Conservation (phyloP, 2,113 vertebrate genomes). For the Sylvietta virens region DNA sequence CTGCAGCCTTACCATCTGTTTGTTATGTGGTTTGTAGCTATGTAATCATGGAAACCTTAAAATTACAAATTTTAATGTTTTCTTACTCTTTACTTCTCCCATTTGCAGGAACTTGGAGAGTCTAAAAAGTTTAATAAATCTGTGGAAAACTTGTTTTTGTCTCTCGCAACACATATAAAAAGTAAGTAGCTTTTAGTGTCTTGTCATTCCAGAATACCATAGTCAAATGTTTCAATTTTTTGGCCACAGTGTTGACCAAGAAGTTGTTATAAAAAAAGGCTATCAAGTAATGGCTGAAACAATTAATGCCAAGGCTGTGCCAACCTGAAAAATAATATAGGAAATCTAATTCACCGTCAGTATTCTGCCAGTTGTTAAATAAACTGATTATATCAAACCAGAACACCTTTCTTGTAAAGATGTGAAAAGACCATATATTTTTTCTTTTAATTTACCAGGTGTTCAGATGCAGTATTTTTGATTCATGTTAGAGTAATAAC, state of each 20-base stretch:
- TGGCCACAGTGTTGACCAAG: not conserved
- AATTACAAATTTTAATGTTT: not conserved
- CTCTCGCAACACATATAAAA: slow-evolving; percentile 80
- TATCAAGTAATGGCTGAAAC: not conserved
- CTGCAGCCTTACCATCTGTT: not conserved
- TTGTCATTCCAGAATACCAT: not conserved
- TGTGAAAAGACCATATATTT: not conserved
- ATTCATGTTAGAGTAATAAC: not conserved
- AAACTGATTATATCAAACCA: not conserved
- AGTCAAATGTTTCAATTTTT: not conserved
- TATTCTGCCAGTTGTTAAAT: not conserved
- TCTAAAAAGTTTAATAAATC: slow-evolving; percentile 84
- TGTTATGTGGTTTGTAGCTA: not conserved
- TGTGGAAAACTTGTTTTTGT: slow-evolving; percentile 84
- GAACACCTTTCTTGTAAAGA: not conserved
- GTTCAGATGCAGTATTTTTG: not conserved
- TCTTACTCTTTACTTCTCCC: not conserved
- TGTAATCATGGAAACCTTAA: not conserved
- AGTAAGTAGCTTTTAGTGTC: slow-evolving; percentile 76
- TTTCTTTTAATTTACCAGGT: not conserved
- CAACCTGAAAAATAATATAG: not conserved
- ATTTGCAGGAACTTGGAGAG: slow-evolving; percentile 73
- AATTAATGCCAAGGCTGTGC: not conserved
- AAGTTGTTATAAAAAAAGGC: not conserved
- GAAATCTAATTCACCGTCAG: not conserved